Conservation (phyloP, 2,797 vertebrate genomes). For the Tokudaia tokunoshimensis region DNA sequence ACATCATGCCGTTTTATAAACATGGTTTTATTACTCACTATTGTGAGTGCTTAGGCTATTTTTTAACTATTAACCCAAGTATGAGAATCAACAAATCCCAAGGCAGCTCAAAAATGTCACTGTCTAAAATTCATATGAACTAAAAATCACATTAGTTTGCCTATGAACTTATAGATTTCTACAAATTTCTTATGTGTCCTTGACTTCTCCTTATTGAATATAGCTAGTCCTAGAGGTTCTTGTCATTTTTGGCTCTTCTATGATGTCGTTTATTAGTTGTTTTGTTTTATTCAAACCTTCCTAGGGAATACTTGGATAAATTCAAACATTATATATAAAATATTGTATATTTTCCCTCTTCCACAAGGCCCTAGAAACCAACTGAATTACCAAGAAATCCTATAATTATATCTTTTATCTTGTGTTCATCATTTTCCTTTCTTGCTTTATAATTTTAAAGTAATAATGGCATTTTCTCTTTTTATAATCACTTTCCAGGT, state of each 20-base stretch:
- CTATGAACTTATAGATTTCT: background rate
- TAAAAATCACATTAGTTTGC: background rate
- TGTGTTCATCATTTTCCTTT: background rate
- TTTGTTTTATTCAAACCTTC: background rate
- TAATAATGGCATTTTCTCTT: background rate
- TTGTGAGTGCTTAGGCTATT: background rate
- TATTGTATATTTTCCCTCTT: background rate
- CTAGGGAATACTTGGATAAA: background rate
- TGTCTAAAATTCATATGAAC: background rate
- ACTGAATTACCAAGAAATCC: background rate
- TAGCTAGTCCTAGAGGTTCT: fast-evolving
- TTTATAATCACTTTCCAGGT: background rate
- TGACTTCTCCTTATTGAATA: background rate
- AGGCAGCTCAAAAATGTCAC: background rate
- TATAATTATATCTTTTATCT: background rate
- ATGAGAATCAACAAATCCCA: background rate
- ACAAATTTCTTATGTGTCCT: background rate
- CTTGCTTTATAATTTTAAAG: background rate
- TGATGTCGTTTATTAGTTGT: too few relatives aligned
- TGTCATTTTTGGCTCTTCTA: background rate
- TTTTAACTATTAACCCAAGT: background rate
- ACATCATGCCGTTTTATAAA: background rate
- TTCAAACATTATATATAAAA: background rate
- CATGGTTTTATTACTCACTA: background rate
- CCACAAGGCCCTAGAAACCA: background rate